Base-by-base conservation (phyloP, 2,113 vertebrate species). In the Dolichotis patagonum region DNA sequence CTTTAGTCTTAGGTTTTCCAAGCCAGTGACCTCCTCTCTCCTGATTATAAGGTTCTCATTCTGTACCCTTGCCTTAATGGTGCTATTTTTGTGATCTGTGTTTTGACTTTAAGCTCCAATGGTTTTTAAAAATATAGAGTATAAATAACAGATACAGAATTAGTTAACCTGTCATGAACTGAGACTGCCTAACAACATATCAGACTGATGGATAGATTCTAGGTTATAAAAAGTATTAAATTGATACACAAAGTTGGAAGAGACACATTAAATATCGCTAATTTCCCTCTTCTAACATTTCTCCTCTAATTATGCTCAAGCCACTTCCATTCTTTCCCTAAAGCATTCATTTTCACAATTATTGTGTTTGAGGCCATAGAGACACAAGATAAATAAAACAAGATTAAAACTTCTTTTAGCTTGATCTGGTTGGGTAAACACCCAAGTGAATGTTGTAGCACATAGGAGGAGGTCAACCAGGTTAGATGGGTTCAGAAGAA, bases 61-160 rank as follows among this genome's bases (percentile, higher is more conserved):
- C 75, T 84, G 58, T 71, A 38, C 38, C 17, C n/a, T 94, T 54
- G 56, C 85, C 73, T 52, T 94, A 73, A 75, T 95, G 86, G 94
- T 91, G 86, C 46, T 92, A 71, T 88, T 90, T 85, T 97, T 88
- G 38, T 92, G 28, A 38, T 75, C 28, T 83, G 89, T 94, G 71
- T 92, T 94, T 96, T 89, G 52, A 52, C 77, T 73, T 85, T 93
- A 62, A n/a, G 65, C 90, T 92, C 63, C 43, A 94, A 81, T 63
- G 83, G 43, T 73, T 86, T 93, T 91, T 58, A 32, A 60, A 88
- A 94, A 91, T 67, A 88, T 78, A 96, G 49, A 82, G 26, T 63
- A 93, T 97, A 96, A 97, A 96, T 95, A 96, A 97, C 96, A 93
- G 86, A 97, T 93, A 30, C 83, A 95, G 86, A 95, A 96, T 90